Evolutionary conservation across 2,888 invertebrate species (phyloP).

Genomic region (Pseudoips prasinana): DNA sequence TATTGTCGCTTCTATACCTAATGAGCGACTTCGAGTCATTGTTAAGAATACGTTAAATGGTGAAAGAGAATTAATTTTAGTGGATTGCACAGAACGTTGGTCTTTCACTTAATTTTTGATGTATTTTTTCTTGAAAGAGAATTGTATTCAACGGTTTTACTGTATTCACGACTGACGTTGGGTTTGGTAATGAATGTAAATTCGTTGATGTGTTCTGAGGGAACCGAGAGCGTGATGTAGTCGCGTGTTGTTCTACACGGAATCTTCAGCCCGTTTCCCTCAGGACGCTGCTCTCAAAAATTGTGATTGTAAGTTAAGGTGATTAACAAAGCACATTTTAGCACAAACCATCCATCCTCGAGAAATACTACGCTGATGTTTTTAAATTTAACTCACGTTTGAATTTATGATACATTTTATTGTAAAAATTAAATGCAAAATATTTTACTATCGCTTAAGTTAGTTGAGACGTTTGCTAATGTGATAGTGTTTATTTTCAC

Average conservation of each 20-base stretch:
- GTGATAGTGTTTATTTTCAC: constrained; percentile 78
- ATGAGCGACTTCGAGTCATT: constrained; percentile 61
- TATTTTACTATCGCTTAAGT: constrained; percentile 80
- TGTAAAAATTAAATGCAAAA: constrained; percentile 62
- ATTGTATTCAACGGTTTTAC: constrained; percentile 72
- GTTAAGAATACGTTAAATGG: constrained; percentile 60
- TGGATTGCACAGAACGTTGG: constrained; percentile 80
- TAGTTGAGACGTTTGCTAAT: constrained; percentile 74
- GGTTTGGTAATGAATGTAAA: constrained; percentile 57
- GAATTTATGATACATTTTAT: constrained; percentile 82
- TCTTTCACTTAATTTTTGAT: constrained; percentile 79
- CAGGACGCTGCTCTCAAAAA: constrained; percentile 45
- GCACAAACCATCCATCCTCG: constrained; percentile 81
- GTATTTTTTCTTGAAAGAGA: constrained; percentile 71
- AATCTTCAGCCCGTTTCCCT: constrained; percentile 22
- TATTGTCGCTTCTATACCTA: constrained; percentile 56
- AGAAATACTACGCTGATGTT: constrained; percentile 75
- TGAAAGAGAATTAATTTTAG: constrained; percentile 57
- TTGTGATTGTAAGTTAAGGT: constrained; percentile 74
- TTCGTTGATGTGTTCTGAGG: constrained; percentile 48
- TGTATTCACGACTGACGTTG: constrained; percentile 71
- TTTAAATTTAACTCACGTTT: constrained; percentile 77
- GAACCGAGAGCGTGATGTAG: constrained; percentile 18
- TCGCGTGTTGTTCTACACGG: constrained; percentile 18
- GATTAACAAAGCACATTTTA: constrained; percentile 75